Evolutionary conservation across 2,113 vertebrate genomes (phyloP), one percentile per base, ranked within the genome.

Genomic region (Rhipidura dahli): DNA sequence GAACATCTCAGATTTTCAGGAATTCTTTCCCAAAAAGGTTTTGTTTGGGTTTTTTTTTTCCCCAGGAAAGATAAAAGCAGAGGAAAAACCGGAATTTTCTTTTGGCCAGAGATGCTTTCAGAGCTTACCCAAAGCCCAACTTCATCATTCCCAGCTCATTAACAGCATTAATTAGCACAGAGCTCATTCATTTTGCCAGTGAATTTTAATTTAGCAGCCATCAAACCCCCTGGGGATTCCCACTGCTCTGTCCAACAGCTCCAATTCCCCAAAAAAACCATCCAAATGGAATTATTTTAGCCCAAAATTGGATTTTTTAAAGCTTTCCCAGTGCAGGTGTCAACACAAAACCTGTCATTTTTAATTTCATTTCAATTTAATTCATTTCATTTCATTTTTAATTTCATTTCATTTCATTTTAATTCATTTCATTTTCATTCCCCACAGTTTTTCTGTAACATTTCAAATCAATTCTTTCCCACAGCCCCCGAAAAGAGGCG

Each of bases 1-100:
- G 30, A 95, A 95, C 82, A 95, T 87, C 93, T 94, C 64, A 24
- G 51, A 71, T 84, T 94, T 93, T 81, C 87, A 85, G 70, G 65
- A 44, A 83, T 85, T 63, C 87, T 76, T 78, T 94, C 44, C 23
- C 28, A 53, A 84, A 68, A 53, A 76, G 15, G n/a, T n/a, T n/a
- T n/a, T n/a, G n/a, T n/a, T n/a, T n/a, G 50, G 21, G 3, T 73
- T 6, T 80, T 94, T 65, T 56, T 56, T 30, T 79, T 82, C 77
- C 87, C 90, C 79, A 93, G 71, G 53, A 54, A 87, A 64, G 77
- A 44, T 57, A 69, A 70, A 92, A 83, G 35, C 73, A 70, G 69
- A 87, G 45, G 68, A 40, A 87, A 92, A 89, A 87, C 27, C 56
- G 13, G 9, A n/a, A n/a, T 69, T 83, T 75, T 71, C 7, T 54